Evolutionary conservation across 2,888 invertebrate genomes (phyloP), one percentile per base, ranked within the genome.

Genomic region (Zaprionus obscuricornis): DNA sequence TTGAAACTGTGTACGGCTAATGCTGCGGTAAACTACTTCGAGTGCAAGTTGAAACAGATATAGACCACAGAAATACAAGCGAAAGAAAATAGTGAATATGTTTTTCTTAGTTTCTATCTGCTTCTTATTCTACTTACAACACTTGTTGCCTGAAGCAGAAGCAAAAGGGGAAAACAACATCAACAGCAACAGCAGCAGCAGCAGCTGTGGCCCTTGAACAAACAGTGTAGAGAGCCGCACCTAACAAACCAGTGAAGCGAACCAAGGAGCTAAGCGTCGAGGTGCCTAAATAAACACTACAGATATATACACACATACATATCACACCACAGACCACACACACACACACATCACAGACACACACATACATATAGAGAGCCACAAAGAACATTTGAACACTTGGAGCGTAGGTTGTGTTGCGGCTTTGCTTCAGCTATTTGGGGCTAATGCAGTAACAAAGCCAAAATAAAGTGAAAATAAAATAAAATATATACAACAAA

Each of bases 141-240:
- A 74, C 76, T 81, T 81, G 76, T 76, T 76, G 76, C 76, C 75
- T 39, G 29, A 20, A 26, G 33, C 60, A 43, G 54, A 52, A 39
- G n/a, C n/a, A 31, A 36, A n/a, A 17, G 18, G 20, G 18, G 20
- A 58, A 47, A 33, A 37, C 39, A 7, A 3, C 8, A 6, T 42
- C 45, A 43, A 58, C 46, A 50, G 60, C 43, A 45, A 57, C 16
- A 40, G 10, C 11, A n/a, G 17, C 29, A 24, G 22, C 6, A 20
- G 26, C 10, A 45, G 34, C 27, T 31, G 39, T 43, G 40, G 62
- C 45, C 36, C 39, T 49, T 56, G 36, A 45, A 49, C 66, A 70
- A 70, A 66, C 60, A 56, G 36, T 11, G 11, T 20, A 18, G 33
- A 39, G 31, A 60, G 73, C 58, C 73, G 54, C 73, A 59, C 68